Evolutionary conservation across 2,797 vertebrate genomes (phyloP), one percentile per base, ranked within the genome.

Genomic region (Jordanella pulchra): DNA sequence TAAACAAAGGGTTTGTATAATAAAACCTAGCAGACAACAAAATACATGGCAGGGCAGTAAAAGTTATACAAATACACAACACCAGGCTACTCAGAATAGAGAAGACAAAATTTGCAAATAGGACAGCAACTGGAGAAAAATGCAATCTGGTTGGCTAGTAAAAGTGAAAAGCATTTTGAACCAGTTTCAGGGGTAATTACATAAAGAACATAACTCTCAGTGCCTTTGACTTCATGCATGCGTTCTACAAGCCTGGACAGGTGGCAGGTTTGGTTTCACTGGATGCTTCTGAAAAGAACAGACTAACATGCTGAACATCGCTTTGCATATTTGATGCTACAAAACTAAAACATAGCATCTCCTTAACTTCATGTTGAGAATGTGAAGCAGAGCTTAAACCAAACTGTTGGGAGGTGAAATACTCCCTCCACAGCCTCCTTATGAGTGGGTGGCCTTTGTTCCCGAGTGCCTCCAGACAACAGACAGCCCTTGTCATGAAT

Each of bases 401-500:
- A 1, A 30, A 45, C 15, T 66, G 47, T 60, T 50, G 68, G 35
- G 60, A 63, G 64, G 55, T n/a, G 25, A 54, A 44, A 63, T n/a
- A n/a, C n/a, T 81, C 56, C 71, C 42, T 79, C 35, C 30, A 51
- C 28, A 45, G 53, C 28, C 21, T 21, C 47, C 30, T 67, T 44
- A 39, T 15, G 15, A 65, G 67, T 71, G 75, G 7, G 63, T 74
- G n/a, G 71, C 39, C 64, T 53, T 56, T 82, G 73, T 73, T 65
- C 58, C 58, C 17, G 6, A 13, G 47, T 56, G 71, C 61, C 63
- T 56, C 54, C 65, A 81, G 75, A 83, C 67, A 85, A 87, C 83
- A 86, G 74, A 28, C 69, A 78, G 67, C 73, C 81, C 73, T 72
- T 84, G 83, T 79, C 65, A 30, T 39, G 39, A 61, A 27, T 23